Evolutionary conservation across 2,113 vertebrate genomes (phyloP).

Genomic region (Orthonyx spaldingii): DNA sequence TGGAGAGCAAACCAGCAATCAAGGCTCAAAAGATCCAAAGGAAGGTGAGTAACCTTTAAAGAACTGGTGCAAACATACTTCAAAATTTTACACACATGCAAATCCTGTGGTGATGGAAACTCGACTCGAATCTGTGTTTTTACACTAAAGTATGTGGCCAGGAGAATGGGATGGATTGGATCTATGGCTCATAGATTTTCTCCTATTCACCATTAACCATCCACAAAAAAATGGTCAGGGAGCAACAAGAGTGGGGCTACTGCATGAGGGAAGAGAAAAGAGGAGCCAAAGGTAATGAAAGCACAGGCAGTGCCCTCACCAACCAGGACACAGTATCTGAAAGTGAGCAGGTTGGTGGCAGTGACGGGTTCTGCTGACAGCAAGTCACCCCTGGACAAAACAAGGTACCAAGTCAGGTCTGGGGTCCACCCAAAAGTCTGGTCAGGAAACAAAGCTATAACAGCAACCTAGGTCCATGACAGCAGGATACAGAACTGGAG

Average conservation of each 20-base stretch:
- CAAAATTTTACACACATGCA: neutral
- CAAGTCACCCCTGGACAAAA: neutral
- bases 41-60: constrained; percentile 29
- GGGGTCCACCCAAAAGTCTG: neutral
- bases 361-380: neutral
- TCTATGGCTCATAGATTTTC: neutral
- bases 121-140: neutral
- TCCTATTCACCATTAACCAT: neutral
- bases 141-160: neutral
- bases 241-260: neutral
- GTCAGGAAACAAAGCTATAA: neutral
- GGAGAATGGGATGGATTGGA: neutral
- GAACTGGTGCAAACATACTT: neutral
- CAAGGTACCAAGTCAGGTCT: neutral
- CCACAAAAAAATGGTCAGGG: neutral
- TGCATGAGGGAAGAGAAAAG: neutral
- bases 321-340: neutral
- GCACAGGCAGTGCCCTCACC: neutral
- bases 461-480: neutral
- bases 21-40: constrained; percentile 42
- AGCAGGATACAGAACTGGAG: neutral
- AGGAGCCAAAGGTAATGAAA: neutral
- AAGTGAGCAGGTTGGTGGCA: neutral
- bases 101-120: neutral
- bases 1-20: neutral